A percentile compares a stretch with the other conserved stretches of the same genome.
Evolutionary conservation across 2,888 invertebrate species (phyloP).

Genomic region (Panorpa germanica): DNA sequence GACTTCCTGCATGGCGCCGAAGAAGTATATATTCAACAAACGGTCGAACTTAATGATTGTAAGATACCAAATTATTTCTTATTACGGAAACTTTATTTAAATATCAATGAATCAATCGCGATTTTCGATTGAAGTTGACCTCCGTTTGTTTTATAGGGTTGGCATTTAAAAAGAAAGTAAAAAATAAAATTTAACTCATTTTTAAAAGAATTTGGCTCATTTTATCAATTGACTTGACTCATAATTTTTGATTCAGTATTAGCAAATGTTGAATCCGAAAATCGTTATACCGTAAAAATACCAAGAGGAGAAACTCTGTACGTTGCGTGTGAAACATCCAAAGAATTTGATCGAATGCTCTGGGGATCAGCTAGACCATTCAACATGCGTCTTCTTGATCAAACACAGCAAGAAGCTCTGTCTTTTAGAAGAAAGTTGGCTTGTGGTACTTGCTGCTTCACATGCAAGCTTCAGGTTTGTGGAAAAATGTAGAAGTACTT

Average conservation of each 20-base stretch:
- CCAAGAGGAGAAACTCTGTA: constrained; percentile 58
- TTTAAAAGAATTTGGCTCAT: constrained; percentile 3
- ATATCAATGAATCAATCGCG: constrained; percentile 6
- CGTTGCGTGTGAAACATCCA: constrained; percentile 48
- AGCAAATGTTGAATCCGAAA: constrained; percentile 43
- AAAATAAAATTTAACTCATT: too few relatives aligned
- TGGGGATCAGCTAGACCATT: constrained; percentile 60
- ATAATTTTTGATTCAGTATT: constrained; percentile 31
- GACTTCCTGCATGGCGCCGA: constrained; percentile 51
- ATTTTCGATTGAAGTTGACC: constrained; percentile 7
- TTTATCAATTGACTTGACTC: constrained; percentile 10
- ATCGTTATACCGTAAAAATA: constrained; percentile 51
- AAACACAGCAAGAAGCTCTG: constrained; percentile 65
- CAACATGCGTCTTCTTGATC: constrained; percentile 62
- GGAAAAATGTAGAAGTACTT: background rate
- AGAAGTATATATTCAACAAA: constrained; percentile 56
- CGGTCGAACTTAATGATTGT: constrained; percentile 60
- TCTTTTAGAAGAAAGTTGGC: constrained; percentile 50
- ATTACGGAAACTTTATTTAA: too few relatives aligned
- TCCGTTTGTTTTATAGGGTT: constrained; percentile 15
- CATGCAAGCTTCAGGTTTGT: constrained; percentile 48
- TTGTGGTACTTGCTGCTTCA: constrained; percentile 48
- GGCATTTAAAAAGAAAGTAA: too few relatives aligned
- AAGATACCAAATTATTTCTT: too few relatives aligned
- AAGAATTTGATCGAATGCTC: constrained; percentile 37